These are phyloP conservation scores for Eledone cirrhosa DNA, from an alignment of 2,888 invertebrate genomes.

Conservation along the genomic window DNA sequence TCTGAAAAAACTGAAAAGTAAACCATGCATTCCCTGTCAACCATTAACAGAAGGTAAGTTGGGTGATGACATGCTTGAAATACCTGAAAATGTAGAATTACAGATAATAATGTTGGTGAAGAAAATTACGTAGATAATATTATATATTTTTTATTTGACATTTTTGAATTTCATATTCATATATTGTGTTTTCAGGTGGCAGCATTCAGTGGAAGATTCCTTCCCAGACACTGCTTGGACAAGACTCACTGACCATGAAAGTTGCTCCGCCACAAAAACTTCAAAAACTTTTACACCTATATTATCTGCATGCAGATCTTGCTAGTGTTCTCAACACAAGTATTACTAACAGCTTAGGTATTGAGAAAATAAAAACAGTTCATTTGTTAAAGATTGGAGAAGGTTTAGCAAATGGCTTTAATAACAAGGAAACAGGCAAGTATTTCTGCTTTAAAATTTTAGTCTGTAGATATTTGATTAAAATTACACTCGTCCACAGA, in stretches of 20 bases:
- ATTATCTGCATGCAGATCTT: slow-evolving; percentile 60
- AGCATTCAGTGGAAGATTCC: slow-evolving; percentile 58
- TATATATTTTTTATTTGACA: no score
- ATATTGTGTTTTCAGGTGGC: slow-evolving; percentile 37
- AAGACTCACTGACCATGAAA: slow-evolving; percentile 54
- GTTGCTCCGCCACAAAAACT: slow-evolving; percentile 57
- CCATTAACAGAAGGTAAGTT: slow-evolving; percentile 50
- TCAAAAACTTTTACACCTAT: slow-evolving; percentile 55
- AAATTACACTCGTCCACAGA: no score
- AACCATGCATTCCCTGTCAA: slow-evolving; percentile 60
- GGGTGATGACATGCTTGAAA: no score
- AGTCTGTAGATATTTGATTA: no score
- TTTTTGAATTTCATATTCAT: no score
- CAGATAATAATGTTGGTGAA: no score
- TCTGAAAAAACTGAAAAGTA: slow-evolving; percentile 55
- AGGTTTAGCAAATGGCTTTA: slow-evolving; percentile 36
- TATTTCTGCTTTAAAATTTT: not conserved
- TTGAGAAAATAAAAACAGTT: slow-evolving; percentile 57
- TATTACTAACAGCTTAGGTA: slow-evolving; percentile 57
- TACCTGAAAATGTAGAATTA: no score
- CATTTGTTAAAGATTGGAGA: slow-evolving; percentile 61
- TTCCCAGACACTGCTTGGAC: slow-evolving; percentile 58
- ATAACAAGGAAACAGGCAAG: not conserved
- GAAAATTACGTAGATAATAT: no score
- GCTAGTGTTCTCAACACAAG: slow-evolving; percentile 48